phyloP scores from a whole-genome alignment of 2,113 vertebrate species.

The Syrmaticus mikado region DNA sequence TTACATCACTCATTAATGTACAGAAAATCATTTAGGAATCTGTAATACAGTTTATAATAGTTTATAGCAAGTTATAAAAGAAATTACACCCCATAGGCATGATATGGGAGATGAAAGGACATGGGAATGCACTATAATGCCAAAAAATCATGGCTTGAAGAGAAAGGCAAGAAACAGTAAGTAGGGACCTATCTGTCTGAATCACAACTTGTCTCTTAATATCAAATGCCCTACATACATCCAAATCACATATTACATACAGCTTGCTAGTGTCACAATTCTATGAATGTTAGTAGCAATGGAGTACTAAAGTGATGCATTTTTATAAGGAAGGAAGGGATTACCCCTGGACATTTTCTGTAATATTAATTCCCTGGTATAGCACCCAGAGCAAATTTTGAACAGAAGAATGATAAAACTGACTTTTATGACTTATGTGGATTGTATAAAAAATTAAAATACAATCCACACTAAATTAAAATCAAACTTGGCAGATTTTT shows the following conservation, averaged over 20 bases:
- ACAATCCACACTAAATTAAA: slow-evolving; percentile 50
- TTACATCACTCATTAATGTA: background rate
- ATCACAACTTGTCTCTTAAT: background rate
- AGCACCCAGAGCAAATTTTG: background rate
- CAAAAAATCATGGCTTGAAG: background rate
- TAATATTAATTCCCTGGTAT: background rate
- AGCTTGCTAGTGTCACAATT: background rate
- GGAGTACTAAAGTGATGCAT: background rate
- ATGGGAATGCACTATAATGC: background rate
- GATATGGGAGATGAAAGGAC: background rate
- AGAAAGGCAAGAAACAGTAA: background rate
- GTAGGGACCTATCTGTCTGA: background rate
- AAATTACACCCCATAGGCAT: background rate
- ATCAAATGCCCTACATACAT: background rate
- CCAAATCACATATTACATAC: background rate
- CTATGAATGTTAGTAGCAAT: background rate
- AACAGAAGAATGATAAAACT: slow-evolving; percentile 6
- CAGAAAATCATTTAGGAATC: background rate
- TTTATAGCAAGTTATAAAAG: background rate
- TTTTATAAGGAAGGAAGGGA: background rate
- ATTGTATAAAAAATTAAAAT: slow-evolving; percentile 20
- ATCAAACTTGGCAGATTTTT: background rate
- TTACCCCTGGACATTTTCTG: background rate
- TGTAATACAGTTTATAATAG: background rate
- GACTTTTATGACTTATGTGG: background rate